Conservation (phyloP, 2,113 vertebrate species). For the Rafetus swinhoei region DNA sequence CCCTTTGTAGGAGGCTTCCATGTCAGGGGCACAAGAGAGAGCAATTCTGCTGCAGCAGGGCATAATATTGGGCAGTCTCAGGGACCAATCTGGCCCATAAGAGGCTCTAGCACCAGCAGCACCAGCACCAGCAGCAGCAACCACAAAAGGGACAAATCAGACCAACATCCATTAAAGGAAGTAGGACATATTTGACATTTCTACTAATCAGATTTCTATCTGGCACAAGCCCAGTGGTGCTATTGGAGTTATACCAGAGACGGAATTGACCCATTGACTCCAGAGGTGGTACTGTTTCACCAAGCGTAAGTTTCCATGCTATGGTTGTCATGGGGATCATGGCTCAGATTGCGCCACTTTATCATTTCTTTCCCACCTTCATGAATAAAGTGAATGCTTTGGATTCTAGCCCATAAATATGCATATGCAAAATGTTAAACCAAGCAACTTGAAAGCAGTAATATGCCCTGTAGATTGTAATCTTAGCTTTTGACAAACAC, state of each 20-base stretch:
- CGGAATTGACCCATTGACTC: conserved; percentile 20
- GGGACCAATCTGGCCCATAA: not conserved
- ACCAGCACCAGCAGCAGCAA: not conserved
- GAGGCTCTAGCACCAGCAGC: accelerated
- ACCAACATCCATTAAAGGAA: not conserved
- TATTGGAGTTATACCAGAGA: not conserved
- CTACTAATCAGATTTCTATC: not conserved
- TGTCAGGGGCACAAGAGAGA: not conserved
- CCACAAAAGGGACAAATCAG: not conserved
- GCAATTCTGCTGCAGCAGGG: not conserved
- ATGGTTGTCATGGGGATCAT: conserved; percentile 71
- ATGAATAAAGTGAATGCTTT: conserved; percentile 53
- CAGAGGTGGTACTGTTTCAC: conserved; percentile 8
- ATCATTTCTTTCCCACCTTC: conserved; percentile 51
- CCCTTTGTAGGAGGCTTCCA: not conserved
- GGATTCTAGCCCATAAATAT: conserved; percentile 63
- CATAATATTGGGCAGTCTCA: not conserved
- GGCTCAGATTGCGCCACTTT: conserved; percentile 32
- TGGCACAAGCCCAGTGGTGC: not conserved
- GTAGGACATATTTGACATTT: not conserved
- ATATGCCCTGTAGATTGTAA: not conserved
- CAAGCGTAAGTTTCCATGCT: conserved; percentile 29
- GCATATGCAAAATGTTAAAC: conserved; percentile 46
- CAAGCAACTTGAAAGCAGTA: conserved; percentile 31
- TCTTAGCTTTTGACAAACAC: not conserved